A percentile compares a stretch with the other conserved stretches of the same genome.
Evolutionary conservation across 1,140 invertebrate species (phyloP).

Genomic region (Achatina immaculata): DNA sequence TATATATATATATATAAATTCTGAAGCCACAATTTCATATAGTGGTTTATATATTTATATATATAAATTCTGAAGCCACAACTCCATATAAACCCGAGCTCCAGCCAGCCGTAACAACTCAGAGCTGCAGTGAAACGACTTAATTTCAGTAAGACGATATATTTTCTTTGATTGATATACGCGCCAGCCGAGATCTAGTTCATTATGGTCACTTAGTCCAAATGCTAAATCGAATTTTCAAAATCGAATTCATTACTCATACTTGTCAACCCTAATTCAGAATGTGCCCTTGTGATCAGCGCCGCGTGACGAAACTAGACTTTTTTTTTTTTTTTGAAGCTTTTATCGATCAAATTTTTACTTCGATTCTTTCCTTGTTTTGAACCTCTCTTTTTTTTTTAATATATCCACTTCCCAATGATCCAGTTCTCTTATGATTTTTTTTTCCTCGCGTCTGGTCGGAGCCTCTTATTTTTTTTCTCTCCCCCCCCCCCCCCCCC

Average conservation of each 20-base stretch:
- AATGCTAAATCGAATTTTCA: slow-evolving; percentile 7
- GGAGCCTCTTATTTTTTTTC: neutral
- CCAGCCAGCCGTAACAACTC: too few species aligned
- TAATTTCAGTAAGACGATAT: too few species aligned
- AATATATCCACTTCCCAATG: too few species aligned
- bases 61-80: too few species aligned
- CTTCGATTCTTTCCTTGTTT: neutral
- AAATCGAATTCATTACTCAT: slow-evolving; percentile 8
- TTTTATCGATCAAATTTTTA: neutral
- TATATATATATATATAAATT: slow-evolving; percentile 1
- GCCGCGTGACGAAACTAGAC: neutral
- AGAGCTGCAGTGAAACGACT: too few species aligned
- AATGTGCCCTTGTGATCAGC: slow-evolving; percentile 2
- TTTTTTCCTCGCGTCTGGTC: too few species aligned
- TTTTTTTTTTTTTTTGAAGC: neutral
- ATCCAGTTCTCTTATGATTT: too few species aligned
- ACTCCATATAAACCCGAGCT: too few species aligned
- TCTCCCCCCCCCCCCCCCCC: too few species aligned
- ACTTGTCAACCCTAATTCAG: neutral
- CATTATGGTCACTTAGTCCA: neutral
- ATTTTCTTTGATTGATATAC: too few species aligned
- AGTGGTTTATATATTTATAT: neutral
- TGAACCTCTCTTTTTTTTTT: too few species aligned
- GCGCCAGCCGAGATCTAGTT: too few species aligned
- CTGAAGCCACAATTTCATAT: neutral